phyloP scores from a whole-genome alignment of 1,140 invertebrate species.

The Holcopasites calliopsidis region DNA sequence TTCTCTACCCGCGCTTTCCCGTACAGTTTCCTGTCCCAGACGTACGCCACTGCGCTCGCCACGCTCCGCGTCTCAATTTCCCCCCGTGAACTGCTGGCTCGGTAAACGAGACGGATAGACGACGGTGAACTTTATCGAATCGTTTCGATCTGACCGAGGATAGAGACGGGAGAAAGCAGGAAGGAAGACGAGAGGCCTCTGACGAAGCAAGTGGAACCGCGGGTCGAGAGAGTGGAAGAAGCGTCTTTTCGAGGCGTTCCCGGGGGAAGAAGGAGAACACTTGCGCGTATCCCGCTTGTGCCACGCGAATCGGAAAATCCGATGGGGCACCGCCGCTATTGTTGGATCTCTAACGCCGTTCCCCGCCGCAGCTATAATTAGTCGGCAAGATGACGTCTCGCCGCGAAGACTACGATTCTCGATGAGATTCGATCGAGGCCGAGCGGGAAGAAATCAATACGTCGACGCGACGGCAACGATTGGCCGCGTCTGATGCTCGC shows the following conservation, averaged over 20 bases:
- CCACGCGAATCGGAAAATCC: constrained; percentile 59
- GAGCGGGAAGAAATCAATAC: constrained; percentile 68
- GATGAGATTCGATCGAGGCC: constrained; percentile 65
- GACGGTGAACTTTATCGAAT: background rate
- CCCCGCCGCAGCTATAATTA: constrained; percentile 67
- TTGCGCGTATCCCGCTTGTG: background rate
- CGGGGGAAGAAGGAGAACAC: background rate
- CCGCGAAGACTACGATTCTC: constrained; percentile 39
- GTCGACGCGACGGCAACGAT: constrained; percentile 47
- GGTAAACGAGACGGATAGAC: background rate
- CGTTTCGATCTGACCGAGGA: background rate
- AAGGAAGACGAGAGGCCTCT: background rate
- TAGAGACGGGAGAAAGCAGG: background rate
- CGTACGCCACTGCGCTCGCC: no score
- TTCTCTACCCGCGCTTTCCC: no score
- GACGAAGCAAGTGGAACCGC: no score
- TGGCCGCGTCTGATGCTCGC: constrained; percentile 35
- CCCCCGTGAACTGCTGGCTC: background rate
- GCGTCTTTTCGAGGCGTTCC: no score
- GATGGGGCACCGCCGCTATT: constrained; percentile 55
- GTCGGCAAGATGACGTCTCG: constrained; percentile 57
- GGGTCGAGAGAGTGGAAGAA: background rate
- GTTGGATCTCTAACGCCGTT: constrained; percentile 58
- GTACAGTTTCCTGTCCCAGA: no score
- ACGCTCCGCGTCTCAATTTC: constrained; percentile 12